Base-by-base conservation (phyloP, 2,113 vertebrate species). In the Mesitornis unicolor region DNA sequence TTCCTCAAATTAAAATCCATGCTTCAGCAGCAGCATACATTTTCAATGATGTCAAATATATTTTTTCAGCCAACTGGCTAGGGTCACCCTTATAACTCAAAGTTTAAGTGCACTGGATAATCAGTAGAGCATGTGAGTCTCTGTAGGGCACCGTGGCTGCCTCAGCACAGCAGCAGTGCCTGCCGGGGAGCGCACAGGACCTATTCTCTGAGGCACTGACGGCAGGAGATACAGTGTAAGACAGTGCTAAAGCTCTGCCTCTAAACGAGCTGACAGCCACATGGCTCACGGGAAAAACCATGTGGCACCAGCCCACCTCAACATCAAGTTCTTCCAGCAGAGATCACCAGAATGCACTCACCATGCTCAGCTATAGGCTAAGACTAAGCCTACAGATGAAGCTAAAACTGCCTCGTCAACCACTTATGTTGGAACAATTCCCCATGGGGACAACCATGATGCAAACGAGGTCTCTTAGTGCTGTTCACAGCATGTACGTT, bases 1-100 rank as follows among this genome's bases (percentile, higher is more conserved):
- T 95, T 51, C 93, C 96, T 89, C 96, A 95, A 97, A 97, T 97
- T 97, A 97, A 98, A 98, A 93, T 81, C 85, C 89, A 93, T 42
- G 80, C 92, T 96, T 97, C 97, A 96, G 91, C 89, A 96, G 93
- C 96, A 94, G 57, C 89, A 86, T 76, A 89, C 92, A 85, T 93
- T 97, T 94, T 95, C 94, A 95, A 90, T 91, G 95, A 96, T 96
- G 87, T 96, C 92, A 87, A 94, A 97, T 74, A 87, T 76, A 86
- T 80, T 84, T 93, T 90, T 97, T 89, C 84, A 87, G 94, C 94
- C 92, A 94, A 89, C 77, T 87, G 92, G 95, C 92, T 67, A 60
- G 87, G 95, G 89, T 93, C 90, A 90, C 67, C 79, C 82, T 93
- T 85, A 93, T 90, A 95, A 96, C 92, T 97, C 95, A 91, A 96